Evolutionary conservation across 2,113 vertebrate genomes (phyloP).

Genomic region (Casuarius casuarius): DNA sequence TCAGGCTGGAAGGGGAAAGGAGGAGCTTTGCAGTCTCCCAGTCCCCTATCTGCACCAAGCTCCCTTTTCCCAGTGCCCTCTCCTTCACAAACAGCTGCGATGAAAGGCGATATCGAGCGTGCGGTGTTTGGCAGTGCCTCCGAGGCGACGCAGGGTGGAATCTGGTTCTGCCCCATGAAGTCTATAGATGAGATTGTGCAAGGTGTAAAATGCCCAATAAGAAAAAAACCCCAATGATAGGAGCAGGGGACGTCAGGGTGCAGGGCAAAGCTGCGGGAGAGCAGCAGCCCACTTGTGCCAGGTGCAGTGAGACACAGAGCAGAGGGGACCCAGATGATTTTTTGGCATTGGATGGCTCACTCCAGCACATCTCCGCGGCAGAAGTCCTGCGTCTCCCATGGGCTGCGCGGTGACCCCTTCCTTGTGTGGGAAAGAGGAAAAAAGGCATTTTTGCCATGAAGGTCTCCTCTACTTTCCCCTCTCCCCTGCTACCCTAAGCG

Average conservation of each 20-base stretch:
- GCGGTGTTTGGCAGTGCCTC: neutral
- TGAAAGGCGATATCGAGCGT: neutral
- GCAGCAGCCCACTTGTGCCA: too few relatives aligned
- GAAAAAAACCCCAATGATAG: neutral
- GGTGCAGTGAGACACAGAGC: neutral
- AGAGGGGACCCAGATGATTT: neutral
- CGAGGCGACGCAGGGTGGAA: neutral
- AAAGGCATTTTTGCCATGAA: neutral
- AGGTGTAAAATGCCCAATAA: neutral
- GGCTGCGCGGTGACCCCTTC: neutral
- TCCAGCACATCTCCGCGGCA: rapidly evolving
- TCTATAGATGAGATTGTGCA: neutral
- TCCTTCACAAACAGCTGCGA: rapidly evolving
- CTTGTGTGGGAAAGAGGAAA: neutral
- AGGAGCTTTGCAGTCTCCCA: neutral
- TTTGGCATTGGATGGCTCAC: neutral
- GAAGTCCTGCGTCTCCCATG: neutral
- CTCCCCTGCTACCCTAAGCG: rapidly evolving
- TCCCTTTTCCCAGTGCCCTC: rapidly evolving
- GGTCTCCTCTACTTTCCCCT: neutral
- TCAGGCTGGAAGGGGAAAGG: neutral
- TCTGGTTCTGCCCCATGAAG: too few relatives aligned
- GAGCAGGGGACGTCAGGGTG: neutral
- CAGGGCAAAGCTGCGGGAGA: too few relatives aligned
- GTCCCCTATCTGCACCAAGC: rapidly evolving